phyloP scores from a whole-genome alignment of 2,113 vertebrate genomes.

The Trichomycterus rosablanca region DNA sequence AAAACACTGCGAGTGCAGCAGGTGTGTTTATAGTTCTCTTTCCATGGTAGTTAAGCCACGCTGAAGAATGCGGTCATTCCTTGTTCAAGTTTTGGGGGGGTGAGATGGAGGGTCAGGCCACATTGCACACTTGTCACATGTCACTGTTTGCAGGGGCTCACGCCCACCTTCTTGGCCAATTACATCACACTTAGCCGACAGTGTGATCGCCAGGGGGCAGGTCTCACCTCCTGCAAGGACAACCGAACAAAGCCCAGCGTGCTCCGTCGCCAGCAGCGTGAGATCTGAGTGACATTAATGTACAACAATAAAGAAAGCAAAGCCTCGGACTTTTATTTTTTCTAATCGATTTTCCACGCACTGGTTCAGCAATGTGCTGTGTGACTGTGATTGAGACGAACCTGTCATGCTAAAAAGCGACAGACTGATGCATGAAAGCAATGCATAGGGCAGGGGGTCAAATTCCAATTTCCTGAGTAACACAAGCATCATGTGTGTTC shows the following conservation, averaged over 20 bases:
- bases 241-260: constrained; percentile 37
- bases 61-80: constrained; percentile 56
- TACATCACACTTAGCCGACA: constrained; percentile 36
- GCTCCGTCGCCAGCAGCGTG: constrained; percentile 15
- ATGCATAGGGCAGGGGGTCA: too few species aligned
- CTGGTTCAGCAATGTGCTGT: too few species aligned
- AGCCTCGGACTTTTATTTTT: too few species aligned
- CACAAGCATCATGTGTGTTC: too few species aligned
- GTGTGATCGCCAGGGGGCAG: constrained; percentile 29
- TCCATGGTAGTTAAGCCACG: constrained; percentile 46
- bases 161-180: constrained; percentile 64
- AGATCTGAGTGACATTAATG: constrained; percentile 20
- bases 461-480: too few species aligned
- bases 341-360: too few species aligned
- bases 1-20: neutral
- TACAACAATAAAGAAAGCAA: too few species aligned
- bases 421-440: too few species aligned
- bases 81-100: constrained; percentile 19
- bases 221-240: constrained; percentile 23
- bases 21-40: constrained; percentile 25
- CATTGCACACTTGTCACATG: constrained; percentile 53
- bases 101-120: constrained; percentile 29
- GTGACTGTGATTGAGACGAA: too few species aligned
- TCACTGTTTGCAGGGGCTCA: constrained; percentile 51
- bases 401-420: too few species aligned